Evolutionary conservation across 2,797 vertebrate species (phyloP), one percentile per base, ranked within the genome.

Genomic region (Melanotaenia boesemani): DNA sequence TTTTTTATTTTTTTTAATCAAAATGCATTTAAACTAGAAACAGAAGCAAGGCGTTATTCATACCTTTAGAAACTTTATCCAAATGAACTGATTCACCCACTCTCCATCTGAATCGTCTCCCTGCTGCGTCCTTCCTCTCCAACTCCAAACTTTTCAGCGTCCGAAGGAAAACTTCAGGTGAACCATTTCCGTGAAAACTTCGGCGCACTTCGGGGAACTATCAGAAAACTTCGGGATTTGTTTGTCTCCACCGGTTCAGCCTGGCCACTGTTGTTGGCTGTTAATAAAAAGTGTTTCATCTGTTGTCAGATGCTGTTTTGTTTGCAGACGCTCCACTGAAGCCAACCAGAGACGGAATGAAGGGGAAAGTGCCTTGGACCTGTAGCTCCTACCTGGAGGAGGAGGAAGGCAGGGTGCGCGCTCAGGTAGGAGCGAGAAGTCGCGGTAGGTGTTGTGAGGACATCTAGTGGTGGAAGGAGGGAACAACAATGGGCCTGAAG

Each of bases 141-240:
- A 57, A 54, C 67, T 82, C 82, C 85, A 88, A 89, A 89, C 86
- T 79, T 88, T 84, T 89, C 76, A 90, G 72, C 61, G 79, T 84
- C 86, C 77, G 77, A 20, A 44, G 61, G 70, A 65, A 88, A 90
- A 91, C 77, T 91, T 90, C 92, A 94, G 94, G 92, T 94, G 84
- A 90, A 90, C 2, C 91, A 94, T 94, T 91, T 94, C 93, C 91
- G 88, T 79, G 74, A 85, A 81, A 63, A 68, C 54, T 32, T 62
- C 37, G 5, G 57, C 62, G n/a, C 76, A 39, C 63, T 77, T 76
- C 63, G 64, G 79, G 68, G 79, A 84, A 63, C 65, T 55, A 55
- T n/a, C 46, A 48, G 20, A 2, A 48, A 48, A 48, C 18, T n/a
- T 78, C 1, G 63, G 32, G 30, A 15, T 76, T 18, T 59, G 78